phyloP scores from a whole-genome alignment of 2,113 vertebrate species.

The Eira barbara region DNA sequence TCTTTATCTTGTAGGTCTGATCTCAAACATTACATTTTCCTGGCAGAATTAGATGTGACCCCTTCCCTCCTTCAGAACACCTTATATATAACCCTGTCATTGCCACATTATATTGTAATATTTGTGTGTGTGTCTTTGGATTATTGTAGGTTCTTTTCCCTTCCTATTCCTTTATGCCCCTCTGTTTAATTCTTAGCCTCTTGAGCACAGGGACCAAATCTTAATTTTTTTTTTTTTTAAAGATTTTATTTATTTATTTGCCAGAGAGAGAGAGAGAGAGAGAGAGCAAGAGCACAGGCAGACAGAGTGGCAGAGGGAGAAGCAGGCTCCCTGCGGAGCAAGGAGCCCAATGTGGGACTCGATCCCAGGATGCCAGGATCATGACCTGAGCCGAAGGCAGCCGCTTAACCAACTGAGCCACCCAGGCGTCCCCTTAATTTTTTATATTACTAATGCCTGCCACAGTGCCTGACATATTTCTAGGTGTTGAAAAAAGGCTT shows the following conservation, averaged over 20 bases:
- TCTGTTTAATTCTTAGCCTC: background rate
- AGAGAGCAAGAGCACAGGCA: too few species aligned
- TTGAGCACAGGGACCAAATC: background rate
- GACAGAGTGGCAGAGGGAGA: too few species aligned
- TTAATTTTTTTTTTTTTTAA: slow-evolving; percentile 23
- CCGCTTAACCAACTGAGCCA: too few species aligned
- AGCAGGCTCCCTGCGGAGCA: too few species aligned
- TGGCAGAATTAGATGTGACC: slow-evolving; percentile 25
- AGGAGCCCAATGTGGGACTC: too few species aligned
- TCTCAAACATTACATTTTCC: background rate
- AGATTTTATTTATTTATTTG: too few species aligned
- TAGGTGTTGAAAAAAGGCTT: background rate
- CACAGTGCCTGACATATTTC: background rate
- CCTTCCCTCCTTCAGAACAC: background rate
- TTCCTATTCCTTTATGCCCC: background rate
- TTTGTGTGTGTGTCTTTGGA: background rate
- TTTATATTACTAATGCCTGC: slow-evolving; percentile 1
- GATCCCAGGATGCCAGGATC: too few species aligned
- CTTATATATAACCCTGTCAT: background rate
- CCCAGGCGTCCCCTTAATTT: too few species aligned
- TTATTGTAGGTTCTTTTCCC: background rate
- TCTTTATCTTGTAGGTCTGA: background rate
- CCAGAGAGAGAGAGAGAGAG: too few species aligned
- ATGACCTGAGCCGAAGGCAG: too few species aligned
- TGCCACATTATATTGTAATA: background rate